Evolutionary conservation across 2,888 invertebrate genomes (phyloP).

Genomic region (Unio pictorum): DNA sequence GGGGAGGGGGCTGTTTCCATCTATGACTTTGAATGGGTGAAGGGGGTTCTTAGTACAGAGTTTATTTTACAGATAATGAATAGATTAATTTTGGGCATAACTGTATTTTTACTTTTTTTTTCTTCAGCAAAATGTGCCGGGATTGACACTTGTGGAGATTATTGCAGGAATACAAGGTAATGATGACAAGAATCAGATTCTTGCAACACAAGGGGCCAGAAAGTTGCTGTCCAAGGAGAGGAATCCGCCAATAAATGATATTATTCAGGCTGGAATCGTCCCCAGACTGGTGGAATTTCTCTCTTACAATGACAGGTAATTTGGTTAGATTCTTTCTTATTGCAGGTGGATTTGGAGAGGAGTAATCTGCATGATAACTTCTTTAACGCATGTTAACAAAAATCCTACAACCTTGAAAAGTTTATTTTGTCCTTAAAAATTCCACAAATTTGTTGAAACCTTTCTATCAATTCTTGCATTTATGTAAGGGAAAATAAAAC

Average conservation of each 20-base stretch:
- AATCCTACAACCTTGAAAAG: too few relatives aligned
- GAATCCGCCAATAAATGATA: conserved; percentile 90
- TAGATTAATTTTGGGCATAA: too few relatives aligned
- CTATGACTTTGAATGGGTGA: too few relatives aligned
- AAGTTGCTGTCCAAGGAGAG: conserved; percentile 90
- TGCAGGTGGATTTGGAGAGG: neutral
- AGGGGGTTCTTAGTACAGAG: too few relatives aligned
- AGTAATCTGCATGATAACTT: too few relatives aligned
- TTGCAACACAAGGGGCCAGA: conserved; percentile 86
- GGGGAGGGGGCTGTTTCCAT: too few relatives aligned
- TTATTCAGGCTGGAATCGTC: conserved; percentile 88
- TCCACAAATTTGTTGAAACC: too few relatives aligned
- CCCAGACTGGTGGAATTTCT: conserved; percentile 87
- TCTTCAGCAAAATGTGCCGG: conserved; percentile 42
- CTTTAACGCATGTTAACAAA: too few relatives aligned
- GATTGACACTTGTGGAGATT: conserved; percentile 81
- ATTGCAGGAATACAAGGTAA: conserved; percentile 79
- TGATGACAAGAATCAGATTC: conserved; percentile 78
- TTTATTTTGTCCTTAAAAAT: too few relatives aligned
- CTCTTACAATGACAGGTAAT: conserved; percentile 81
- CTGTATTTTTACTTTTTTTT: neutral
- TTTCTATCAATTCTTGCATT: too few relatives aligned
- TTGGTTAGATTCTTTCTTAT: conserved; percentile 11
- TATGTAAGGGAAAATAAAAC: too few relatives aligned
- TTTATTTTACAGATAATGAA: too few relatives aligned